phyloP scores from a whole-genome alignment of 1,140 invertebrate genomes.

The Scaptomyza hsui region DNA sequence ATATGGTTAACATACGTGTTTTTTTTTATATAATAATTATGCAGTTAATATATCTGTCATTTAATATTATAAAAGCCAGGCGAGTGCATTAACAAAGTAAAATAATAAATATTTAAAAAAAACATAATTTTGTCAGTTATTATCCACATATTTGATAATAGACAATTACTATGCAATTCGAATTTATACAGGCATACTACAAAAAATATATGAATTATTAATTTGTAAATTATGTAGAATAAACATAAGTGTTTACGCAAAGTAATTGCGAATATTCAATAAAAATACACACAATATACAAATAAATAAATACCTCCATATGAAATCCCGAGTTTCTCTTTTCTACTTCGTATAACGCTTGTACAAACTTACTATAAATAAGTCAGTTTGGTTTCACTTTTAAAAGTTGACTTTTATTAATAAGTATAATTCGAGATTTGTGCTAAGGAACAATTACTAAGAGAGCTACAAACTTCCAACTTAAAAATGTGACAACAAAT shows the following conservation, averaged over 20 bases:
- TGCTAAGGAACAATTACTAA: slow-evolving; percentile 21
- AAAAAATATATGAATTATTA: slow-evolving; percentile 1
- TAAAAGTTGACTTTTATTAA: background rate
- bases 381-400: background rate
- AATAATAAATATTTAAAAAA: too few species aligned
- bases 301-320: slow-evolving; percentile 14
- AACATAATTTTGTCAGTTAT: slow-evolving; percentile 13
- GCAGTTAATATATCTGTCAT: slow-evolving; percentile 20
- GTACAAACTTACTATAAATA: too few species aligned
- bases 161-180: slow-evolving; percentile 33
- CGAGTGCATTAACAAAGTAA: slow-evolving; percentile 31
- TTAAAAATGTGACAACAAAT: slow-evolving; percentile 6
- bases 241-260: slow-evolving; percentile 20
- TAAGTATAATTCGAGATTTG: slow-evolving; percentile 6
- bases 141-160: slow-evolving; percentile 27
- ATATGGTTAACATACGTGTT: slow-evolving; percentile 28
- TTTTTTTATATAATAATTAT: slow-evolving; percentile 4
- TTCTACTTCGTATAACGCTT: background rate
- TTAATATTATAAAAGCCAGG: slow-evolving; percentile 6
- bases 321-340: background rate
- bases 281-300: slow-evolving; percentile 16
- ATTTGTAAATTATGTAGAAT: slow-evolving; percentile 18
- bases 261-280: slow-evolving; percentile 22
- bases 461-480: background rate
- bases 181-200: slow-evolving; percentile 41